Percentiles rank a stretch among this genome's conserved stretches.
Conservation (phyloP, 37 sponge, comb jelly and placozoan genomes). For the Beroe forskalii region DNA sequence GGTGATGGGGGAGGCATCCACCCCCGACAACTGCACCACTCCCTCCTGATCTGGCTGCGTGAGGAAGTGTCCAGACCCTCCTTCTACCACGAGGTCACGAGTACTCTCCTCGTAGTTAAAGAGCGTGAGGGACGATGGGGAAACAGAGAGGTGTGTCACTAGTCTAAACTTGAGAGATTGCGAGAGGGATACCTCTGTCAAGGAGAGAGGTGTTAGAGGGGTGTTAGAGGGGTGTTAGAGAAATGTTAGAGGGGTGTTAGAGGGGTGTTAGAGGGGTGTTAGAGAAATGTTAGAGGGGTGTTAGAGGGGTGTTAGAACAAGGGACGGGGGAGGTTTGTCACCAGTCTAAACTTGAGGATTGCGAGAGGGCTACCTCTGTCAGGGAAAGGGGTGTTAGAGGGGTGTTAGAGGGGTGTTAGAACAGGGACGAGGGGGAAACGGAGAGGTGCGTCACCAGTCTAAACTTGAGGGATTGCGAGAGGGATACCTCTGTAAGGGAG, state of each 20-base stretch:
- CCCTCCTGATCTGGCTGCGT: not conserved
- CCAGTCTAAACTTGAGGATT: not conserved
- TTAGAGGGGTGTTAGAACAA: too few relatives aligned
- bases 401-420: too few relatives aligned
- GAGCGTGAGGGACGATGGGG: conserved; percentile 3
- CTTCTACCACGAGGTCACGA: not conserved
- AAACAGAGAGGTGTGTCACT: not conserved
- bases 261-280: too few relatives aligned
- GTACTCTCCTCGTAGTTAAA: conserved; percentile 43
- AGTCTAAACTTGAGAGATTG: not conserved
- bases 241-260: too few relatives aligned
- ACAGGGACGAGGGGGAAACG: not conserved
- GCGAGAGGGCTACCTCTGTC: not conserved
- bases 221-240: too few relatives aligned
- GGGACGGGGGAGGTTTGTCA: not conserved
- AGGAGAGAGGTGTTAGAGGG: too few relatives aligned
- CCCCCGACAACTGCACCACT: not conserved
- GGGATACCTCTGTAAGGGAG: not conserved
- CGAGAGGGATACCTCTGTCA: not conserved
- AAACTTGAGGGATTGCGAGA: not conserved
- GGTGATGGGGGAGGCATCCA: not conserved
- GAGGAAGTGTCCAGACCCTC: not conserved
- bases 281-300: too few relatives aligned
- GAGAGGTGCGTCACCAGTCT: not conserved
- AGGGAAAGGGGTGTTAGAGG: too few relatives aligned